phyloP scores from a whole-genome alignment of 2,797 vertebrate genomes.

The Thaleichthys pacificus region DNA sequence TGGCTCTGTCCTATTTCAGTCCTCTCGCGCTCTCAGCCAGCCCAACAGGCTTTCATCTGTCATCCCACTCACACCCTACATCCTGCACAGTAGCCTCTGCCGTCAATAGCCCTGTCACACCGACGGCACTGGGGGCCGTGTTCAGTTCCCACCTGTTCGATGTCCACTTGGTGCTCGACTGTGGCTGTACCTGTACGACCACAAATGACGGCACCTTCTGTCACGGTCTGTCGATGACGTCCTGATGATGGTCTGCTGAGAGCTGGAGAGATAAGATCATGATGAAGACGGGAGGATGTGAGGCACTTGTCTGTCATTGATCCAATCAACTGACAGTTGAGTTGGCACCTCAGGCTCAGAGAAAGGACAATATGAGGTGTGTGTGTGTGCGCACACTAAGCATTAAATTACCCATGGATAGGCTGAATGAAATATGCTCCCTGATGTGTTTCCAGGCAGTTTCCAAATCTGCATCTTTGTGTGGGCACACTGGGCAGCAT shows the following conservation, averaged over 20 bases:
- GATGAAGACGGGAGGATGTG: neutral
- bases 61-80: neutral
- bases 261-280: neutral
- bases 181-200: neutral
- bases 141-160: neutral
- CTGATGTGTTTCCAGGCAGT: too few relatives aligned
- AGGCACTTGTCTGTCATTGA: neutral
- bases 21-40: conserved; percentile 25
- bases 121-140: neutral
- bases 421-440: too few relatives aligned
- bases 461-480: neutral
- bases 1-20: conserved; percentile 71
- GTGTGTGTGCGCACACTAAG: too few relatives aligned
- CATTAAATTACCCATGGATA: too few relatives aligned
- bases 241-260: neutral
- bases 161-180: neutral
- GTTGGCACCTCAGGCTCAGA: neutral
- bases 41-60: conserved; percentile 15
- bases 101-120: neutral
- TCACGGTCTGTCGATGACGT: too few relatives aligned
- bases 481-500: neutral
- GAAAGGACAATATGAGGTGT: neutral
- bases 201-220: too few relatives aligned
- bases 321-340: neutral
- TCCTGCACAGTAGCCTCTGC: conserved; percentile 40